phyloP scores from a whole-genome alignment of 2,113 vertebrate species.

The Sander lucioperca region DNA sequence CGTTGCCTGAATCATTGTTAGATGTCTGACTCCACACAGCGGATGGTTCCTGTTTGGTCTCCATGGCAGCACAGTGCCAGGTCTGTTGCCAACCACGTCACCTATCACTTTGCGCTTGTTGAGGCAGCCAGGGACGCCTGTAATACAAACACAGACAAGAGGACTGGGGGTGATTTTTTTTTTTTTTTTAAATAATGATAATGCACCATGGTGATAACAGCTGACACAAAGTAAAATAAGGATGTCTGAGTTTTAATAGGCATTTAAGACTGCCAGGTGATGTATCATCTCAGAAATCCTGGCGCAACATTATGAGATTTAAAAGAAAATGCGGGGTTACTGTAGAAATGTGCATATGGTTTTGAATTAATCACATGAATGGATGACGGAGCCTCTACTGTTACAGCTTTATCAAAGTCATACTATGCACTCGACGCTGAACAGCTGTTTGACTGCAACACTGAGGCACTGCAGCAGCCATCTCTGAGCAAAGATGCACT shows the following conservation, averaged over 20 bases:
- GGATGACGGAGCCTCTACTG: slow-evolving; percentile 7
- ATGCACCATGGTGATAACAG: background rate
- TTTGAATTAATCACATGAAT: background rate
- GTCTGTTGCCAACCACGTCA: slow-evolving; percentile 39
- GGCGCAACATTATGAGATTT: background rate
- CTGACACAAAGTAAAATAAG: background rate
- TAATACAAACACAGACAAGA: slow-evolving; percentile 23
- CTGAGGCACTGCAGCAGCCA: slow-evolving; percentile 3
- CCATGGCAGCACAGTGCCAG: slow-evolving; percentile 76
- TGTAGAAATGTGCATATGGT: background rate
- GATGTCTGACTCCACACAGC: slow-evolving; percentile 81
- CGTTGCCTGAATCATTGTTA: slow-evolving; percentile 72
- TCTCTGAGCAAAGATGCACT: background rate
- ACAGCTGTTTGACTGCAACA: slow-evolving; percentile 13
- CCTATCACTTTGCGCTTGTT: slow-evolving; percentile 50
- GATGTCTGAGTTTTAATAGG: background rate
- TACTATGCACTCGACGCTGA: background rate
- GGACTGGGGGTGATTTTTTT: background rate
- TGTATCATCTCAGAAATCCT: background rate
- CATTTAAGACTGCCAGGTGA: background rate
- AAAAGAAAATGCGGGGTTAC: background rate
- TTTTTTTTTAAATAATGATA: too few species aligned
- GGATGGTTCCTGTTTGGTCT: slow-evolving; percentile 82
- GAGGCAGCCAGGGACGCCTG: slow-evolving; percentile 42
- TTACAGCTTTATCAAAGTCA: background rate